These are phyloP conservation scores for Microcebus jonahi DNA, from an alignment of 2,113 vertebrate genomes.

Conservation along the genomic window DNA sequence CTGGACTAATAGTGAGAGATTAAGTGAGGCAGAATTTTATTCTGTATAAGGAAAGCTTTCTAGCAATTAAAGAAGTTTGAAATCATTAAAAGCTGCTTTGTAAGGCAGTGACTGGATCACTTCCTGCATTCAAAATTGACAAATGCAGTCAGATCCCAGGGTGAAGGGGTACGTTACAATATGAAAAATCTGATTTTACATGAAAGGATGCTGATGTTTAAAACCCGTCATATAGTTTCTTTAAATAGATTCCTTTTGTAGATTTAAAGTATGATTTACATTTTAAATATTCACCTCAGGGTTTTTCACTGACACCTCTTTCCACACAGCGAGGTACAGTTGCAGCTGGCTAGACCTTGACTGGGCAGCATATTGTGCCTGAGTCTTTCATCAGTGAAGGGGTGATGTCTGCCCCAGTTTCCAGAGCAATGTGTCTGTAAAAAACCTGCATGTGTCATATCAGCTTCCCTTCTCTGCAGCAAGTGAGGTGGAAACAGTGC, in stretches of 20 bases:
- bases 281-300: not conserved
- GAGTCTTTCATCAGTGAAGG: not conserved
- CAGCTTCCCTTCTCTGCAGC: constrained; percentile 36
- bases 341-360: not conserved
- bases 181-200: constrained; percentile 1
- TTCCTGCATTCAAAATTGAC: not conserved
- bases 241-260: constrained; percentile 15
- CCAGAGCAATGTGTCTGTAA: not conserved
- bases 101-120: not conserved
- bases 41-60: not conserved
- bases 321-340: not conserved
- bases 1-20: not conserved
- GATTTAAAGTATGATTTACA: constrained; percentile 47
- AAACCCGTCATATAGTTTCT: constrained; percentile 19
- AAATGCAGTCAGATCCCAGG: not conserved
- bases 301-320: not conserved
- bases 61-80: not conserved
- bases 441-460: constrained; percentile 19
- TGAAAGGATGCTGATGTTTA: constrained; percentile 26
- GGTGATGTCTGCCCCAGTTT: constrained; percentile 36
- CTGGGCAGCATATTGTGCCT: not conserved
- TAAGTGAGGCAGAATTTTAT: constrained; percentile 34
- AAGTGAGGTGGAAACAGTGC: not conserved
- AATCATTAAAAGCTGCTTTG: not conserved
- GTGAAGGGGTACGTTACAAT: not conserved